These are phyloP conservation scores for Cyclopterus lumpus DNA, from an alignment of 2,797 vertebrate species.

Conservation along the genomic window DNA sequence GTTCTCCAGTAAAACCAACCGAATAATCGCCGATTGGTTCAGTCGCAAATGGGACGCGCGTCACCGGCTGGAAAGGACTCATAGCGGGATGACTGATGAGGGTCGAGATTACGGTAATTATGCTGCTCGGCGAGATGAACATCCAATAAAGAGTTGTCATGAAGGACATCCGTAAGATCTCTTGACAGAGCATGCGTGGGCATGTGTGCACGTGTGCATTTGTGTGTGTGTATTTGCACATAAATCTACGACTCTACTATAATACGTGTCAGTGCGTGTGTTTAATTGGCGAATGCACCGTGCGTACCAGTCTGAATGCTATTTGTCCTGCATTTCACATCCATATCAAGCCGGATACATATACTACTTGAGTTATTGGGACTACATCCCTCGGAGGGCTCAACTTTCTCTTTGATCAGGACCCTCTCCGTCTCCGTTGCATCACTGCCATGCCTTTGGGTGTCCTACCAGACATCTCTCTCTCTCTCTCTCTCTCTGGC, in stretches of 20 bases:
- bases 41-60: neutral
- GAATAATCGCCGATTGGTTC: constrained; percentile 23
- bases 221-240: neutral
- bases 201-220: too few species aligned
- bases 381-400: constrained; percentile 24
- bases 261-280: neutral
- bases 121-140: constrained; percentile 13
- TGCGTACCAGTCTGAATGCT: neutral
- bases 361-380: constrained; percentile 5
- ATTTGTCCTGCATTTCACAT: constrained; percentile 13
- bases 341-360: neutral
- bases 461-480: constrained; percentile 45
- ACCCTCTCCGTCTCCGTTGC: constrained; percentile 38
- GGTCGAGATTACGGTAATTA: constrained; percentile 9
- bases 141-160: neutral
- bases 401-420: constrained; percentile 55
- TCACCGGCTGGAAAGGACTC: constrained; percentile 2
- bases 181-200: neutral
- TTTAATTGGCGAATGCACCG: too few species aligned
- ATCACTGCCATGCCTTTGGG: constrained; percentile 49
- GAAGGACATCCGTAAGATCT: neutral
- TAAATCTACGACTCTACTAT: neutral
- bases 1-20: constrained; percentile 29
- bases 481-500: constrained; percentile 36
- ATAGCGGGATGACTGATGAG: constrained; percentile 1